A percentile compares a stretch with the other conserved stretches of the same genome.
Conservation (phyloP, 2,888 invertebrate genomes). For the Pterostichus madidus region DNA sequence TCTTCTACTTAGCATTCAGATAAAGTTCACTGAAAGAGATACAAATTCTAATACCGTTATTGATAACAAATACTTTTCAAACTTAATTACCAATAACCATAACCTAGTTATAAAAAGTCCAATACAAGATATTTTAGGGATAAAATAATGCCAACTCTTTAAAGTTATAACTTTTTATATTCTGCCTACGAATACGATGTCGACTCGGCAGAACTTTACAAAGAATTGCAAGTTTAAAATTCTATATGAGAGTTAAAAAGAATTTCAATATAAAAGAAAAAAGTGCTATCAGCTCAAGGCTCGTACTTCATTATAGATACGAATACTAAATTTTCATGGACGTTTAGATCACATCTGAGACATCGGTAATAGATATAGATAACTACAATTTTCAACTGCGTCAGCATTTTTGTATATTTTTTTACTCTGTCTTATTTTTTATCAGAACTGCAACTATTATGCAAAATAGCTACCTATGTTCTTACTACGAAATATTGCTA, state of each 20-base stretch:
- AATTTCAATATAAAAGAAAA: constrained; percentile 31
- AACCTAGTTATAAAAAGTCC: not conserved
- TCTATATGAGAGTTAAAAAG: constrained; percentile 26
- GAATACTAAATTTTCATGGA: not conserved
- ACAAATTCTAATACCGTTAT: not conserved
- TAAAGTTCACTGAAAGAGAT: not conserved
- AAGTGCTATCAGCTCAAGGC: not conserved
- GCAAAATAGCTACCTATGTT: no score
- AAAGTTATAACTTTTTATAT: constrained; percentile 20
- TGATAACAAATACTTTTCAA: not conserved
- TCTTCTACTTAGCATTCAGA: not conserved
- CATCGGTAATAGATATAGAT: not conserved
- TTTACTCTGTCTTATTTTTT: no score
- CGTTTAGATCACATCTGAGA: not conserved
- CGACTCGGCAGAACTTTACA: constrained; percentile 20
- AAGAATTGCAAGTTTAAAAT: constrained; percentile 34
- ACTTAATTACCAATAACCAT: constrained; percentile 10
- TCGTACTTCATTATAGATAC: constrained; percentile 13
- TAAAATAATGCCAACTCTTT: not conserved
- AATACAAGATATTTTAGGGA: not conserved
- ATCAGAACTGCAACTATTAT: no score
- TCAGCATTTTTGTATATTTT: not conserved
- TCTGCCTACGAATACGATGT: constrained; percentile 10
- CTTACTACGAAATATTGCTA: no score
- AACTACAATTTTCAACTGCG: not conserved